Base-by-base conservation (phyloP, 1,140 invertebrate genomes). In the Harlomillsia oculata region DNA sequence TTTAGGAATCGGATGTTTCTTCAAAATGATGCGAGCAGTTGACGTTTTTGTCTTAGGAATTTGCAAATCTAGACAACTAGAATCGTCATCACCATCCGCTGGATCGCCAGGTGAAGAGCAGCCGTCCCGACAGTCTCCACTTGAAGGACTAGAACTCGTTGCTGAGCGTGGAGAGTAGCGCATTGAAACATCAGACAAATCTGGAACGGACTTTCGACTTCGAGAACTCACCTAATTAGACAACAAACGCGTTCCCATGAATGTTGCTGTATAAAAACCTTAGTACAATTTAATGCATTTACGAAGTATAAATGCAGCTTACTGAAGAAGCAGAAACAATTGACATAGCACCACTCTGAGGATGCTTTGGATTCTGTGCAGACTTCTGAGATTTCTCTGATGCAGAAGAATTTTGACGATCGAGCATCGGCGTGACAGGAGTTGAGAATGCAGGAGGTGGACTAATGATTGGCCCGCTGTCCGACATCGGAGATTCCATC, bases 401-500 rank as follows among this genome's bases (percentile, higher is more conserved):
- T 3, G 63, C 54, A 20, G 63, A 59, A n/a, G 60, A 62, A n/a
- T 60, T 60, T 37, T 65, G 64, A n/a, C 64, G 28, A 34, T 65
- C 60, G 1, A 65, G 30, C 60, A 65, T 62, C 13, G 63, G 63
- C 14, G 63, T 62, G 41, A 62, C 59, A 18, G 63, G 63, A 36
- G 63, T 62, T 5, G 60, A 65, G 36, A 62, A 62, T 32, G 59
- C 63, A 3, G 63, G 63, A 5, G 64, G 64, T 20, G 64, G 64
- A 53, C 53, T 58, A 25, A 65, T 62, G 5, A 65, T 65, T 14
- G 64, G 64, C n/a, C 60, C 60, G 5, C 34, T 40, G 30, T 65
- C 64, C 5, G 60, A 62, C 64, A 65, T 65, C 1, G 64, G 64
- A n/a, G 57, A 60, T 45, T 62, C 63, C 56, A 65, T 59, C 8